phyloP scores from a whole-genome alignment of 2,797 vertebrate species.

The Glossophaga mutica region DNA sequence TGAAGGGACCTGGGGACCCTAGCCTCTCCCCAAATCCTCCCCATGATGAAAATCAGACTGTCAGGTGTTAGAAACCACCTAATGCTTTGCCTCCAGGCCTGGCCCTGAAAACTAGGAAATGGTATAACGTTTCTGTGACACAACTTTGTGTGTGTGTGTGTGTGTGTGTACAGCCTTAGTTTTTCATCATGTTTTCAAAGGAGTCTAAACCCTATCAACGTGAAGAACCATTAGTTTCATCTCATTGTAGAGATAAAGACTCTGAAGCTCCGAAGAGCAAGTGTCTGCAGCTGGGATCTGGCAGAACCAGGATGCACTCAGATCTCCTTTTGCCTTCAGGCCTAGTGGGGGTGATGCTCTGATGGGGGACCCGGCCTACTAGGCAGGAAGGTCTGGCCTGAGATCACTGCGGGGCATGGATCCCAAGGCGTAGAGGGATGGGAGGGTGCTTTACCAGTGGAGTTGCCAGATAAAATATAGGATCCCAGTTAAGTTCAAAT shows the following conservation, averaged over 20 bases:
- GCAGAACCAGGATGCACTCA: background rate
- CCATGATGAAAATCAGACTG: background rate
- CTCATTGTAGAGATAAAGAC: background rate
- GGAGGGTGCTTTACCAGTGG: background rate
- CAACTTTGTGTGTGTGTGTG: background rate
- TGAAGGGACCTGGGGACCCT: background rate
- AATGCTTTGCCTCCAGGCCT: background rate
- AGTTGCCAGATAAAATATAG: background rate
- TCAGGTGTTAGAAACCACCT: background rate
- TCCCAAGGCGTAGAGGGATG: background rate
- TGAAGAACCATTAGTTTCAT: background rate
- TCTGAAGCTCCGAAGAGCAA: background rate
- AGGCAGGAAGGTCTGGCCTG: background rate
- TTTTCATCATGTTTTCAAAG: background rate
- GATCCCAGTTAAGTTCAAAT: background rate
- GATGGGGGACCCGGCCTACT: accelerated
- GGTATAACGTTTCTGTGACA: background rate
- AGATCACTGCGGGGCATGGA: background rate
- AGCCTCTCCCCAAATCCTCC: background rate
- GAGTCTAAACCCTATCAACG: background rate
- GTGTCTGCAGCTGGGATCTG: background rate
- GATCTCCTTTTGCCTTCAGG: background rate
- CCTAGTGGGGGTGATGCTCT: background rate
- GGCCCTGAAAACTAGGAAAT: background rate
- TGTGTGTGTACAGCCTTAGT: background rate